Conservation (phyloP, 2,797 vertebrate genomes). For the Gallinago solitaria region DNA sequence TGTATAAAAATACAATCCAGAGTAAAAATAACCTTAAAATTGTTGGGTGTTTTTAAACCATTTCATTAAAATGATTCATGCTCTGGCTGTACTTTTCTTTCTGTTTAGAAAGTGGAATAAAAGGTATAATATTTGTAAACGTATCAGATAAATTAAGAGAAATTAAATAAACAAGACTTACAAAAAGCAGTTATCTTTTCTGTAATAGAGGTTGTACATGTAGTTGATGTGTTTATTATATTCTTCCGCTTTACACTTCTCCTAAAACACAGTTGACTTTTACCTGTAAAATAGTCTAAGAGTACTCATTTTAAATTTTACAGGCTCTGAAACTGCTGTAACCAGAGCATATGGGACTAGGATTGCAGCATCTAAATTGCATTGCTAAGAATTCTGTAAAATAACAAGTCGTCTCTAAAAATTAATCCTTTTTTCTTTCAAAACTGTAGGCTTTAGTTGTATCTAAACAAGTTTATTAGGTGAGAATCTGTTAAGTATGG, state of each 20-base stretch:
- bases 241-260: not conserved
- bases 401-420: slow-evolving; percentile 55
- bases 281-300: slow-evolving; percentile 14
- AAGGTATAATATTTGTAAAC: not conserved
- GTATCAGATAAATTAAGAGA: not conserved
- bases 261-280: not conserved
- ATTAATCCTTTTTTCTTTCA: slow-evolving; percentile 32
- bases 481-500: slow-evolving; percentile 72
- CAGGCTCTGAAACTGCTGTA: slow-evolving; percentile 17
- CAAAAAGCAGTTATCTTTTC: not conserved
- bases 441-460: slow-evolving; percentile 52
- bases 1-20: not conserved
- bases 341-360: not conserved
- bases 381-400: slow-evolving; percentile 55
- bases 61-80: not conserved
- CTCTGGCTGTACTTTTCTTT: not conserved
- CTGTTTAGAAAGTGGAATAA: not conserved
- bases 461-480: slow-evolving; percentile 69
- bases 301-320: slow-evolving; percentile 42
- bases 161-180: not conserved
- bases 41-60: not conserved
- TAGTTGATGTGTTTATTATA: not conserved
- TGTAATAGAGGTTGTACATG: not conserved
- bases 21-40: not conserved
- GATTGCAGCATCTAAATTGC: slow-evolving; percentile 15